A percentile compares a stretch with the other conserved stretches of the same genome.
Evolutionary conservation across 2,888 invertebrate genomes (phyloP).

Genomic region (Lithodes maja): DNA sequence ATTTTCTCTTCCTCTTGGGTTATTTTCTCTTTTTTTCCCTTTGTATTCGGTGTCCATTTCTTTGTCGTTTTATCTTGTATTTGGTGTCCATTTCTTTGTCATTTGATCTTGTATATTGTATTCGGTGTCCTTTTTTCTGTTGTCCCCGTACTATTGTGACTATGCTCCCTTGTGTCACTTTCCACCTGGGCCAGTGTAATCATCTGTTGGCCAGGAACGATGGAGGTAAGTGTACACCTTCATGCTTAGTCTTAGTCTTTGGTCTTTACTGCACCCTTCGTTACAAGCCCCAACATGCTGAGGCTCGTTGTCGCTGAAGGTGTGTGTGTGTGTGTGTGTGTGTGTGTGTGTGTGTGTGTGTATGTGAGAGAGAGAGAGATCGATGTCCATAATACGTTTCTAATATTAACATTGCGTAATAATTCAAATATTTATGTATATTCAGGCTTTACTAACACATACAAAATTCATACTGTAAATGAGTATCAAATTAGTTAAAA

Average conservation of each 20-base stretch:
- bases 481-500: too few relatives aligned
- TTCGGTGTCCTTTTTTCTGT: not conserved
- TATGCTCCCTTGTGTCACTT: slow-evolving; percentile 55
- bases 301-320: too few relatives aligned
- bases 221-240: slow-evolving; percentile 41
- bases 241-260: too few relatives aligned
- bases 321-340: too few relatives aligned
- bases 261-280: too few relatives aligned
- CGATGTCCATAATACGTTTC: too few relatives aligned
- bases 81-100: not conserved
- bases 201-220: slow-evolving; percentile 47
- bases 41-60: not conserved
- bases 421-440: too few relatives aligned
- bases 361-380: not conserved
- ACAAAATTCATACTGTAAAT: too few relatives aligned
- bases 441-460: too few relatives aligned
- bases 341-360: not conserved
- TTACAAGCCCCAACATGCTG: too few relatives aligned
- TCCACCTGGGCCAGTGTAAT: slow-evolving; percentile 50
- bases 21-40: not conserved
- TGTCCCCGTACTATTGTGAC: not conserved
- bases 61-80: not conserved
- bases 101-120: not conserved
- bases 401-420: too few relatives aligned
- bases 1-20: not conserved